Evolutionary conservation across 2,797 vertebrate species (phyloP).

Genomic region (Orestias chungarensis): DNA sequence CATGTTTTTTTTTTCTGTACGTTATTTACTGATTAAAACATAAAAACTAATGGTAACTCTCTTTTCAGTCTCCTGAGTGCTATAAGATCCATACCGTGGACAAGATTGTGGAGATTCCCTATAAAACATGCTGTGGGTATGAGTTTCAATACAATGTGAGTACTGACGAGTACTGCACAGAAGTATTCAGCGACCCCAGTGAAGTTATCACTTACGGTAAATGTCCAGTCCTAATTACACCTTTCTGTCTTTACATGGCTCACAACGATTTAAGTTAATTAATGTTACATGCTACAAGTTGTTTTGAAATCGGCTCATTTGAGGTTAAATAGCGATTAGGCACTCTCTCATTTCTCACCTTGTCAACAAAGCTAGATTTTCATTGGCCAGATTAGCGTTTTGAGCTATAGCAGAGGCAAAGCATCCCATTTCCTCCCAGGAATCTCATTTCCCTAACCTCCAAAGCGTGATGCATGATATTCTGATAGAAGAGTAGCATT

Average conservation of each 20-base stretch:
- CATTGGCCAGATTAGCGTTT: too few species aligned
- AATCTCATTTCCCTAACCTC: too few species aligned
- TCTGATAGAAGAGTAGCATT: background rate
- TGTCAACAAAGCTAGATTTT: background rate
- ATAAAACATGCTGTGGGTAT: constrained; percentile 45
- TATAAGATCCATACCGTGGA: background rate
- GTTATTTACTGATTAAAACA: background rate
- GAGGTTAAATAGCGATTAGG: background rate
- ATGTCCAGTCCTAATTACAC: background rate
- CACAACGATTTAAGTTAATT: background rate
- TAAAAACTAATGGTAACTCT: background rate
- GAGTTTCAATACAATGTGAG: constrained; percentile 5
- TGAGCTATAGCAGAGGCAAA: background rate
- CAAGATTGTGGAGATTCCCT: background rate
- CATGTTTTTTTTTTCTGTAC: background rate
- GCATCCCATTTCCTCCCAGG: too few species aligned
- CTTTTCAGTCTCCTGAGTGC: background rate
- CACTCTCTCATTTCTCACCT: background rate
- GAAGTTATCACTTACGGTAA: constrained; percentile 29
- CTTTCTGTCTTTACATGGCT: background rate
- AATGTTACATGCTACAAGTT: too few species aligned
- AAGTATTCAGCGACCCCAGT: background rate
- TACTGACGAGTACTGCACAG: accelerated
- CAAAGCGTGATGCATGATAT: background rate
- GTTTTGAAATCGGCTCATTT: background rate